Percentiles rank a stretch among this genome's conserved stretches.
Conservation (phyloP, 2,113 vertebrate species). For the Colinus virginianus region DNA sequence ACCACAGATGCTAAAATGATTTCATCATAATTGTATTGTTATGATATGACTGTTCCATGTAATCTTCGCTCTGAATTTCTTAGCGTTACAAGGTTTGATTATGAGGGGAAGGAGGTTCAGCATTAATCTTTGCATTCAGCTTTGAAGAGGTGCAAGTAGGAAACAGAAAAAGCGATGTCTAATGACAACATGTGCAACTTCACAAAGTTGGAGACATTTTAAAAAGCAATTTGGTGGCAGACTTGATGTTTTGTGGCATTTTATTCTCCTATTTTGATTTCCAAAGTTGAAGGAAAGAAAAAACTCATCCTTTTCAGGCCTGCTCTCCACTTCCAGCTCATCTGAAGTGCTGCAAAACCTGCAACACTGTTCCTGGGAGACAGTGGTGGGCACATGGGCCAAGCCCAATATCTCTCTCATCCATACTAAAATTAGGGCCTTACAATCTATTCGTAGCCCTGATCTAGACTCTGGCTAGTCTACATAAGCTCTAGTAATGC, state of each 20-base stretch:
- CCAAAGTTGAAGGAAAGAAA: not conserved
- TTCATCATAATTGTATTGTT: slow-evolving; percentile 73
- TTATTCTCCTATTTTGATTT: slow-evolving; percentile 50
- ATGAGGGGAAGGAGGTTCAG: slow-evolving; percentile 30
- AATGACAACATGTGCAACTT: slow-evolving; percentile 30
- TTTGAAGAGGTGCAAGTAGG: slow-evolving; percentile 44
- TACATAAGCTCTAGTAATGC: not conserved
- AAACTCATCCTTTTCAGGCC: not conserved
- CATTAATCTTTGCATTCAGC: slow-evolving; percentile 62
- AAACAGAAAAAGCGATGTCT: slow-evolving; percentile 39
- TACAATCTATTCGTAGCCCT: slow-evolving; percentile 1
- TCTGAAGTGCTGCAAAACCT: not conserved
- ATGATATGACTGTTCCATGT: slow-evolving; percentile 34
- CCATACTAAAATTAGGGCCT: not conserved
- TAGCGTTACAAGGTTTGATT: slow-evolving; percentile 47
- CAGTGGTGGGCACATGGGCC: not conserved
- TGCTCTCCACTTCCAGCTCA: not conserved
- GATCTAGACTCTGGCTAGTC: slow-evolving; percentile 2
- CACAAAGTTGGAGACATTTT: slow-evolving; percentile 14
- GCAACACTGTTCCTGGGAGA: not conserved
- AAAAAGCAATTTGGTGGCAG: slow-evolving; percentile 25
- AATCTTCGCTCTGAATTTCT: slow-evolving; percentile 52
- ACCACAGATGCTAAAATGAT: slow-evolving; percentile 65
- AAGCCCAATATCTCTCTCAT: fast-evolving
- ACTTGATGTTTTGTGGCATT: slow-evolving; percentile 12